Evolutionary conservation across 2,888 invertebrate genomes (phyloP), one percentile per base, ranked within the genome.

Genomic region (Rhamnusium bicolor): DNA sequence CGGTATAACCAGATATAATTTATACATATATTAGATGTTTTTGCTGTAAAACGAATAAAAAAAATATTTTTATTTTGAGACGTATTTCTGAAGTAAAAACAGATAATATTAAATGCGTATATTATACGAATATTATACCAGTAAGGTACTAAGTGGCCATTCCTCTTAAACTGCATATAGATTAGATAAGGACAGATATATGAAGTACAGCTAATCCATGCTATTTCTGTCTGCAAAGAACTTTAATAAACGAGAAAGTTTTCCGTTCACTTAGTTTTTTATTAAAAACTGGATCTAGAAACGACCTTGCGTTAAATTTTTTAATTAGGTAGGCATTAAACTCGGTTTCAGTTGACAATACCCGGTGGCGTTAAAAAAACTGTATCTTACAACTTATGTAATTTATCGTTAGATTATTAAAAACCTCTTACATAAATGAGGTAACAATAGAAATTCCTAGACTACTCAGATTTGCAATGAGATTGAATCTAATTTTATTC

Each of bases 221-320:
- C 40, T 65, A 65, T 56, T 49, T 71, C 54, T 19, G 66, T 60
- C 62, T 70, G 68, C 29, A 67, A n/a, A 19, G 32, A 63, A 67
- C 71, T 24, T 32, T 66, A 71, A 53, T 47, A 69, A 71, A 73
- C 74, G 80, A 80, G 84, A 85, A 85, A 84, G 84, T 84, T 80
- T 67, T 72, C 73, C 75, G 72, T 72, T 76, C 75, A 72, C 75
- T 77, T 70, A 47, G n/a, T 72, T 58, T 69, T 75, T 80, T 72
- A 66, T 73, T 32, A 14, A 69, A 82, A 82, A 83, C 83, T 84
- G 81, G 83, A 84, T 85, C 81, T 81, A 79, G 65, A 71, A 78
- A 81, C 83, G 84, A 67, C 84, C 84, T 84, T 83, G 84, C 80
- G 24, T 69, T 71, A 71, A 71, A 69, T 46, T 40, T 73, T 76